Evolutionary conservation across 2,888 invertebrate genomes (phyloP).

Genomic region (Diplazon laetatorius): DNA sequence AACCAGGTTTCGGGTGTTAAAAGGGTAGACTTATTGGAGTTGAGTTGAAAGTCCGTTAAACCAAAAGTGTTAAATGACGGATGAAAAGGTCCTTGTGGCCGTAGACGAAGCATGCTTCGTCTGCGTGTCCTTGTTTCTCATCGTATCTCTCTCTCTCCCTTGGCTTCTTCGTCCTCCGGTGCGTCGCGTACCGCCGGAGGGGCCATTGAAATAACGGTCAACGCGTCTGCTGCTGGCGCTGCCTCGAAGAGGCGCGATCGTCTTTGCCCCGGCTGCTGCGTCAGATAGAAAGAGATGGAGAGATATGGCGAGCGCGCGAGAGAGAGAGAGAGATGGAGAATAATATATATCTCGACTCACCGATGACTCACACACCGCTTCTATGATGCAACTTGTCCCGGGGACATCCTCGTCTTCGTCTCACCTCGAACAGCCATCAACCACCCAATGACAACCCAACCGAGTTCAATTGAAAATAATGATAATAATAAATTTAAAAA

Average conservation of each 20-base stretch:
- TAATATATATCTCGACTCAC: slow-evolving; percentile 25
- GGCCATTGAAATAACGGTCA: slow-evolving; percentile 56
- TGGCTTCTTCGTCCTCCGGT: slow-evolving; percentile 19
- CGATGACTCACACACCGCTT: slow-evolving; percentile 48
- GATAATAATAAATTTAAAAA: no score
- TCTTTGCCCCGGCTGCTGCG: slow-evolving; percentile 25
- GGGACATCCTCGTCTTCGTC: not conserved
- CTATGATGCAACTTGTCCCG: not conserved
- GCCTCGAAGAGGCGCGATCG: slow-evolving; percentile 15
- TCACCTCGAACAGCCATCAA: not conserved
- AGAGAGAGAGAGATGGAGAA: no score
- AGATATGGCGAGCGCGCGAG: no score
- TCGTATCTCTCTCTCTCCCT: not conserved
- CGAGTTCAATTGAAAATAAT: no score
- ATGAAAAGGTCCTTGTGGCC: no score
- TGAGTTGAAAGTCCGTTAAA: no score
- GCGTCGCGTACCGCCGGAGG: slow-evolving; percentile 12
- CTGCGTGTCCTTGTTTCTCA: slow-evolving; percentile 17
- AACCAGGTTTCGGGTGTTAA: no score
- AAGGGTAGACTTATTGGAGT: no score
- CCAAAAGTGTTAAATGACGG: no score
- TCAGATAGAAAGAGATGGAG: no score
- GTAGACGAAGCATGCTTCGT: no score
- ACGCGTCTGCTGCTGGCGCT: slow-evolving; percentile 50
- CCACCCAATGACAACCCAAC: slow-evolving; percentile 37